A percentile compares a stretch with the other conserved stretches of the same genome.
Conservation (phyloP, 2,113 vertebrate species). For the Leucopsar rothschildi region DNA sequence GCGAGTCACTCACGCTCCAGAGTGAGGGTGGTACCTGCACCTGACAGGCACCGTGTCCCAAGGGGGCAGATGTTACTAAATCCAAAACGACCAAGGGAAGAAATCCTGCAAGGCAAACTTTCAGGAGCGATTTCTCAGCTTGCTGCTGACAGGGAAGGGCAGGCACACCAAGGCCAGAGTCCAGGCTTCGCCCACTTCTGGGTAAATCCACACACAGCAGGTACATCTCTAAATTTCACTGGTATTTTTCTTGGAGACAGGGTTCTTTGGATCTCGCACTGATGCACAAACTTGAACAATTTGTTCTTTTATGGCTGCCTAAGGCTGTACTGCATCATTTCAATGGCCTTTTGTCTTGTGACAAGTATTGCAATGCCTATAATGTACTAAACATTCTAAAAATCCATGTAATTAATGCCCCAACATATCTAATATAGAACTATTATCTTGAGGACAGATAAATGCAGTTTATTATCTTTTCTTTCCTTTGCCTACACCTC, state of each 20-base stretch:
- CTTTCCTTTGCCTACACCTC: slow-evolving; percentile 39
- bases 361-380: slow-evolving; percentile 47
- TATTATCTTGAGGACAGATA: slow-evolving; percentile 49
- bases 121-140: slow-evolving; percentile 43
- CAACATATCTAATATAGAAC: slow-evolving; percentile 53
- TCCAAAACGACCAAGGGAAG: background rate
- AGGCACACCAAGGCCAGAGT: background rate
- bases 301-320: slow-evolving; percentile 59
- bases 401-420: slow-evolving; percentile 44
- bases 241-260: slow-evolving; percentile 11
- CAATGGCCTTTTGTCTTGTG: slow-evolving; percentile 61
- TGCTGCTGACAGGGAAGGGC: slow-evolving; percentile 28
- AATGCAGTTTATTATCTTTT: slow-evolving; percentile 40
- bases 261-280: slow-evolving; percentile 2
- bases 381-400: slow-evolving; percentile 54
- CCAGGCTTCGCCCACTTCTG: background rate
- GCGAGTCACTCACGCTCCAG: background rate
- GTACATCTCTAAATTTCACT: slow-evolving; percentile 15
- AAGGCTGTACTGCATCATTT: slow-evolving; percentile 57
- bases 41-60: background rate
- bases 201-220: background rate
- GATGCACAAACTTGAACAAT: slow-evolving; percentile 50
- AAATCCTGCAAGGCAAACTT: slow-evolving; percentile 29
- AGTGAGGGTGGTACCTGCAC: background rate
- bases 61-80: background rate